phyloP scores from a whole-genome alignment of 35 echinoderm and acorn worm species.

The Ptychodera flava region DNA sequence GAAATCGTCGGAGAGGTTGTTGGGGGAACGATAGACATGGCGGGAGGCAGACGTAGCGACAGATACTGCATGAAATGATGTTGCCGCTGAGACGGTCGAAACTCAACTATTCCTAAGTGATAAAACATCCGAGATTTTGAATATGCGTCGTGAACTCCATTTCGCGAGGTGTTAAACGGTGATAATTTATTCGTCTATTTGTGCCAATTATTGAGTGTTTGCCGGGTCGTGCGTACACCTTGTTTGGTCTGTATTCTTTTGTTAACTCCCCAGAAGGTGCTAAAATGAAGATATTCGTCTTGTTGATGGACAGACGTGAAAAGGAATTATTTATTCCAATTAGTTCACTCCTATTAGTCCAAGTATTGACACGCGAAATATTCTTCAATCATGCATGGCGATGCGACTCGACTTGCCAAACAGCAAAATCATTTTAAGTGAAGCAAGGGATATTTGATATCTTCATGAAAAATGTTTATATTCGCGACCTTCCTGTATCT shows the following conservation, averaged over 20 bases:
- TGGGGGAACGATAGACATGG: no score
- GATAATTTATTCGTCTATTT: neutral
- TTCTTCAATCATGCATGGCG: no score
- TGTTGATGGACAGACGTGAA: neutral
- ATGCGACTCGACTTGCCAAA: no score
- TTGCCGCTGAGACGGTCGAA: neutral
- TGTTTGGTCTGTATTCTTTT: neutral
- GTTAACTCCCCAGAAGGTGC: neutral
- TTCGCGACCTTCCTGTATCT: no score
- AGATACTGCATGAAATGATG: neutral
- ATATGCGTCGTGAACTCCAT: neutral
- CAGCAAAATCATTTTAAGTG: no score
- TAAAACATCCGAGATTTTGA: neutral
- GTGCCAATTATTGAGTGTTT: neutral
- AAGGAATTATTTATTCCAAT: neutral
- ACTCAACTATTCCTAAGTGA: neutral
- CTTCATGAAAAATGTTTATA: no score
- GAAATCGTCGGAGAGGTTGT: neutral
- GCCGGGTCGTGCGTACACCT: neutral
- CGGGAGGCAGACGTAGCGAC: neutral
- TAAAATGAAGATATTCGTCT: neutral
- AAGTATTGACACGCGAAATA: no score
- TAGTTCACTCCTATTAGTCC: no score
- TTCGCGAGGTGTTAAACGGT: neutral
- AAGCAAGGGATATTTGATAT: no score